Conservation (phyloP, 2,113 vertebrate species). For the Ailuropoda melanoleuca region DNA sequence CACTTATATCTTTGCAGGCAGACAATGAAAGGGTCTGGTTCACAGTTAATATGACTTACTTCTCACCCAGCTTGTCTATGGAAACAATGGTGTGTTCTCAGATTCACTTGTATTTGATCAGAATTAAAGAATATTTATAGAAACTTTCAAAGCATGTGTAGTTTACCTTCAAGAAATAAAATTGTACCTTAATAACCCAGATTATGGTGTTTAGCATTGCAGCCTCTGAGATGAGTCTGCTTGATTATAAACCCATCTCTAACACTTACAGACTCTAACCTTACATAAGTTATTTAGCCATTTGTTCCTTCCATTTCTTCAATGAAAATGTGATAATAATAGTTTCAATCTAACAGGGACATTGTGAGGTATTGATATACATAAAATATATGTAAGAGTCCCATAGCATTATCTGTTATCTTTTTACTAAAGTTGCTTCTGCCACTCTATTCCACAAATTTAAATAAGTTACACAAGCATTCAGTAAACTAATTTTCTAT, state of each 20-base stretch:
- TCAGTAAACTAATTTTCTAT: background rate
- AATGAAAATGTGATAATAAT: background rate
- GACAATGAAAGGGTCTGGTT: background rate
- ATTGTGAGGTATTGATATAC: background rate
- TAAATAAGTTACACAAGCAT: background rate
- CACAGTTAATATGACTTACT: background rate
- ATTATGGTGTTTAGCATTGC: background rate
- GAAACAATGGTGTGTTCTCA: background rate
- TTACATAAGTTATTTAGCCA: background rate
- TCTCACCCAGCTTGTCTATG: background rate
- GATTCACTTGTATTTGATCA: background rate
- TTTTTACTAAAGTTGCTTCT: background rate
- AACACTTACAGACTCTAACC: background rate
- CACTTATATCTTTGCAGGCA: background rate
- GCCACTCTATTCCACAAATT: background rate
- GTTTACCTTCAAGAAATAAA: conserved; percentile 5
- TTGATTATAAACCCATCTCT: background rate
- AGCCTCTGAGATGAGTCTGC: fast-evolving
- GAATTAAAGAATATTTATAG: background rate
- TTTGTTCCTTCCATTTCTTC: background rate
- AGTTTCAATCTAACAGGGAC: background rate
- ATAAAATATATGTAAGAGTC: background rate
- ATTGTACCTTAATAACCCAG: background rate
- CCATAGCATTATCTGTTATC: background rate
- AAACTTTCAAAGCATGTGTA: background rate